Base-by-base conservation (phyloP, 1,140 invertebrate genomes). In the Trichoplusia ni region DNA sequence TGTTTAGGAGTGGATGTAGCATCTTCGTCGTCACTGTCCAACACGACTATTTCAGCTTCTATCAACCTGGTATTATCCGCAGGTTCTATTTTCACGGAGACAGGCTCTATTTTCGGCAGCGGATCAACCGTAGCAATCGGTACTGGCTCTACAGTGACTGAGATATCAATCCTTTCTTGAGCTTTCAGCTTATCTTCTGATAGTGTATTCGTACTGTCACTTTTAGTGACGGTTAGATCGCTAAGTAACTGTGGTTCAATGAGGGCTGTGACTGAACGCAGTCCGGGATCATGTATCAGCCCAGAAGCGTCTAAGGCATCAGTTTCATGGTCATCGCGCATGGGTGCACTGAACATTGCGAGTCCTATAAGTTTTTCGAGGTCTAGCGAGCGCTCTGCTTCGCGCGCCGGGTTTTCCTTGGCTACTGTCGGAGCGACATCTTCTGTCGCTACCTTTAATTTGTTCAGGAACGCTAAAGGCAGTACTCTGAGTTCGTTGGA, bases 11-110 rank as follows among this genome's bases (percentile, higher is more conserved):
- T 6, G 21, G 4, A 40, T 1, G 2, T 19, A 3, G 2, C 0
- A n/a, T 67, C 68, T 1, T 89, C 86, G 5, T 88, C 86, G 18
- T 89, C 86, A 38, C 86, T 89, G 21, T 89, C 85, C 31, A 88
- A n/a, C 3, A 61, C 42, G 2, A 85, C 71, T 1, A 88, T 49
- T 4, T 77, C 74, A 31, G 25, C 8, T 19, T 33, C 9, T 25
- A 19, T 21, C 6, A 54, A 51, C 5, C 46, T 61, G 9, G 46
- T n/a, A n/a, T 67, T 38, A 1, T 46, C 56, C 3, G 25, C 21
- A 0, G 63, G 37, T 49, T 69, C 56, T 1, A 44, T 47, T 58
- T 64, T 69, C n/a, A 49, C 13, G n/a, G n/a, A n/a, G n/a, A n/a
- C n/a, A n/a, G n/a, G n/a, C n/a, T n/a, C n/a, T n/a, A n/a, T n/a